Evolutionary conservation across 2,113 vertebrate genomes (phyloP).

Genomic region (Sporophila hypoxantha): DNA sequence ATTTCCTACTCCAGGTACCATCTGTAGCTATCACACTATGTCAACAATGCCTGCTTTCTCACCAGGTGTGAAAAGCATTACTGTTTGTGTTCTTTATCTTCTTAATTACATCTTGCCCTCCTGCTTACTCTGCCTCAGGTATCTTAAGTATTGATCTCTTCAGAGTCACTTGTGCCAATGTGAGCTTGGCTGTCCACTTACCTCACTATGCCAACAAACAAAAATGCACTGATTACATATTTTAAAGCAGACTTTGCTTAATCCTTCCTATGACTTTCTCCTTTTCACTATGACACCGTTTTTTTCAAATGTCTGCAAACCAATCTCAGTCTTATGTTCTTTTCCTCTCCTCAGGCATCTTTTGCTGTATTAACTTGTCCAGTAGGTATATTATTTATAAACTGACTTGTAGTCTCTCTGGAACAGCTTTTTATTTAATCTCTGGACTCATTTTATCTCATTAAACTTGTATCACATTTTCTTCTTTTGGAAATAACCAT

Average conservation of each 20-base stretch:
- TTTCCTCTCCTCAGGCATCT: not conserved
- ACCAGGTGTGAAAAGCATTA: not conserved
- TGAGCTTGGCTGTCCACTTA: not conserved
- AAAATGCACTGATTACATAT: not conserved
- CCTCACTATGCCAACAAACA: not conserved
- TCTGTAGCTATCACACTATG: not conserved
- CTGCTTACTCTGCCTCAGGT: not conserved
- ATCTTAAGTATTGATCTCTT: constrained; percentile 48
- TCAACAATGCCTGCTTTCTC: not conserved
- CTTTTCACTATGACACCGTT: not conserved
- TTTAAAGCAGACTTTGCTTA: not conserved
- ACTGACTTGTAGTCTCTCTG: not conserved
- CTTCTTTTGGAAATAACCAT: not conserved
- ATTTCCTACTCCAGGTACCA: not conserved
- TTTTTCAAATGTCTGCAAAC: not conserved
- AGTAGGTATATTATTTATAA: not conserved
- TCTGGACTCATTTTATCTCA: not conserved
- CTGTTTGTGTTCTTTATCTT: constrained; percentile 13
- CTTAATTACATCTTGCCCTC: constrained; percentile 42
- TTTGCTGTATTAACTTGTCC: not conserved
- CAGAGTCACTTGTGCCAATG: not conserved
- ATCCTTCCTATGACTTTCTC: too few relatives aligned
- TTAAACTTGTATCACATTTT: not conserved
- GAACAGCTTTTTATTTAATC: not conserved
- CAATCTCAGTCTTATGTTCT: not conserved